phyloP scores from a whole-genome alignment of 2,797 vertebrate genomes.

The Sebastes matsubarae region DNA sequence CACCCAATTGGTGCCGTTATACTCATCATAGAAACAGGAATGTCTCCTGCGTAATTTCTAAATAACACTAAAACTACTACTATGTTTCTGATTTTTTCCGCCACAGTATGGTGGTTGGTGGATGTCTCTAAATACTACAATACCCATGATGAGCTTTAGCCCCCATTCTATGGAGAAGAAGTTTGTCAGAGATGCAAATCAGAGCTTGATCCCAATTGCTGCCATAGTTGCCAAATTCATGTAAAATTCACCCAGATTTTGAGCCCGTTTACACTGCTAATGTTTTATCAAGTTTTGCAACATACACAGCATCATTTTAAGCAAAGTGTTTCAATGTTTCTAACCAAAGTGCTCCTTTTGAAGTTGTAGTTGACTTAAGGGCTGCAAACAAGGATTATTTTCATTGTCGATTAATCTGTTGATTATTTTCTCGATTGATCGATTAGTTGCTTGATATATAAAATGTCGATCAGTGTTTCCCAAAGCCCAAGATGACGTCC shows the following conservation, averaged over 20 bases:
- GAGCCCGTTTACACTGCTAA: background rate
- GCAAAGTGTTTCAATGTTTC: background rate
- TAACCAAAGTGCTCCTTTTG: background rate
- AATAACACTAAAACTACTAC: background rate
- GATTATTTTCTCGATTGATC: too few species aligned
- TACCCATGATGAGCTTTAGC: background rate
- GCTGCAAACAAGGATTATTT: too few species aligned
- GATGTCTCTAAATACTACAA: background rate
- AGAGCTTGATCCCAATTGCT: background rate
- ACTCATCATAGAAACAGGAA: background rate
- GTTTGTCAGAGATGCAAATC: background rate
- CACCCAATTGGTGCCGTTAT: background rate
- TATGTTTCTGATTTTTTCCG: accelerated
- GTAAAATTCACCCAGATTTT: background rate
- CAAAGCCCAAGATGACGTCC: too few species aligned
- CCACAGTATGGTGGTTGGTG: background rate
- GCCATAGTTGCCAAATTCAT: background rate
- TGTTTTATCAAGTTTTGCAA: background rate
- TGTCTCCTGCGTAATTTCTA: background rate
- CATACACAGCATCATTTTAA: background rate
- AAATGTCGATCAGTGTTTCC: too few species aligned
- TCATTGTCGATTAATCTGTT: too few species aligned
- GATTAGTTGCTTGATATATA: accelerated
- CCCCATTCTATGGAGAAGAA: background rate
- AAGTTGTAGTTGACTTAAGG: background rate